Conservation (phyloP, 2,888 invertebrate species). For the Caradrina clavipalpis region DNA sequence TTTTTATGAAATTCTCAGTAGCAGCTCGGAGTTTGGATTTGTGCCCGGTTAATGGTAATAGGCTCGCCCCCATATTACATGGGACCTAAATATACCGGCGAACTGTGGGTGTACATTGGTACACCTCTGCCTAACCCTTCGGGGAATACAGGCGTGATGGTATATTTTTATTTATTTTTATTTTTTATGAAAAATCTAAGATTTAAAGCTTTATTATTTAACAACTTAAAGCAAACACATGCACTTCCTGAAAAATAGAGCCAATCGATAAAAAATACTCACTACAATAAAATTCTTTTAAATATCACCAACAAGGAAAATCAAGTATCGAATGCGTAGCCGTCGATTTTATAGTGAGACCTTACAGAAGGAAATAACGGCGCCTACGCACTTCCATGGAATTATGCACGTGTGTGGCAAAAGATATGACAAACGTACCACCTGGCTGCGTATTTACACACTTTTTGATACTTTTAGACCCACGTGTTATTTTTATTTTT, state of each 20-base stretch:
- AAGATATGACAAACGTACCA: constrained; percentile 51
- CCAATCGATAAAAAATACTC: constrained; percentile 8
- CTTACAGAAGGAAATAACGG: constrained; percentile 54
- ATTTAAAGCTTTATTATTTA: background rate
- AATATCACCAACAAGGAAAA: constrained; percentile 56
- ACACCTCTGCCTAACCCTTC: no score
- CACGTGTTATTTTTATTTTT: constrained; percentile 46
- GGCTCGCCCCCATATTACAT: no score
- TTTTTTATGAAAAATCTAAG: background rate
- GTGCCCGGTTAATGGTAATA: no score
- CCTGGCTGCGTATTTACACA: constrained; percentile 52
- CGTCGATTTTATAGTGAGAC: constrained; percentile 36
- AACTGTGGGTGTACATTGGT: no score
- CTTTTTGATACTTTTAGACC: constrained; percentile 40
- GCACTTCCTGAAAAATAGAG: constrained; percentile 1
- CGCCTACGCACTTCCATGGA: constrained; percentile 56
- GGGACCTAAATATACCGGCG: no score
- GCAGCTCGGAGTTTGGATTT: no score
- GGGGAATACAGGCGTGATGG: no score
- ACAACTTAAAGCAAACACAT: background rate
- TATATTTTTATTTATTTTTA: no score
- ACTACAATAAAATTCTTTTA: constrained; percentile 35
- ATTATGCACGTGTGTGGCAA: constrained; percentile 60
- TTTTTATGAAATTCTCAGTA: no score
- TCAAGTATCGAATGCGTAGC: constrained; percentile 14